Evolutionary conservation across 2,888 invertebrate species (phyloP).

Genomic region (Ferdinandea cuprea): DNA sequence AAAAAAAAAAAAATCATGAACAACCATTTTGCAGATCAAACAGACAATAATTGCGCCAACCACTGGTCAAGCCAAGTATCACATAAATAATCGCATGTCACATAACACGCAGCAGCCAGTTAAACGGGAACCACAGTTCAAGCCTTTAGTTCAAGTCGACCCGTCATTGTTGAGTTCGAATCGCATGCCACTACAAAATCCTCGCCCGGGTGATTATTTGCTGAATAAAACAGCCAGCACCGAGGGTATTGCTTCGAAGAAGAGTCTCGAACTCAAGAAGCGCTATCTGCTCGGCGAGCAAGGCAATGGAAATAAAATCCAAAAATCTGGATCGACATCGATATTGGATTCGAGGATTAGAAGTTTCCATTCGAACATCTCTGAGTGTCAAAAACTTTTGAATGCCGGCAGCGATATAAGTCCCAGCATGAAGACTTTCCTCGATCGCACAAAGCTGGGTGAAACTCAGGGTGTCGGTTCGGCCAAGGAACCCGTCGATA

Average conservation of each 20-base stretch:
- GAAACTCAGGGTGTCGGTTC: constrained; percentile 78
- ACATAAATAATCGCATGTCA: constrained; percentile 77
- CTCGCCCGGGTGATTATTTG: constrained; percentile 88
- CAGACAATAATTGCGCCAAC: constrained; percentile 79
- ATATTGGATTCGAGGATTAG: constrained; percentile 93
- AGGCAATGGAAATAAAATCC: constrained; percentile 87
- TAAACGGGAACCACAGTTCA: constrained; percentile 81
- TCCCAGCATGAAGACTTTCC: constrained; percentile 88
- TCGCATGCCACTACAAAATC: constrained; percentile 84
- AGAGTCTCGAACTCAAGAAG: constrained; percentile 93
- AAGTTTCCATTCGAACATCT: constrained; percentile 92
- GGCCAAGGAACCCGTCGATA: constrained; percentile 74
- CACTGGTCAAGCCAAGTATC: constrained; percentile 67
- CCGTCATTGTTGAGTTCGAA: constrained; percentile 81
- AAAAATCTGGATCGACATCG: constrained; percentile 92
- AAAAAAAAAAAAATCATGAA: not conserved
- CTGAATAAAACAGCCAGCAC: constrained; percentile 93
- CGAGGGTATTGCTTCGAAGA: constrained; percentile 93
- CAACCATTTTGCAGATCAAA: constrained; percentile 78
- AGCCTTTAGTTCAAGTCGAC: constrained; percentile 83
- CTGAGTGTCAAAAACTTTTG: constrained; percentile 93
- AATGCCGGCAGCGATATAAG: constrained; percentile 90
- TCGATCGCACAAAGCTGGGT: constrained; percentile 83
- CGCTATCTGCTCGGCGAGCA: constrained; percentile 91
- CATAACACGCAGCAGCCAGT: constrained; percentile 75